Evolutionary conservation across 2,888 invertebrate species (phyloP).

Genomic region (Eutolmus rufibarbis): DNA sequence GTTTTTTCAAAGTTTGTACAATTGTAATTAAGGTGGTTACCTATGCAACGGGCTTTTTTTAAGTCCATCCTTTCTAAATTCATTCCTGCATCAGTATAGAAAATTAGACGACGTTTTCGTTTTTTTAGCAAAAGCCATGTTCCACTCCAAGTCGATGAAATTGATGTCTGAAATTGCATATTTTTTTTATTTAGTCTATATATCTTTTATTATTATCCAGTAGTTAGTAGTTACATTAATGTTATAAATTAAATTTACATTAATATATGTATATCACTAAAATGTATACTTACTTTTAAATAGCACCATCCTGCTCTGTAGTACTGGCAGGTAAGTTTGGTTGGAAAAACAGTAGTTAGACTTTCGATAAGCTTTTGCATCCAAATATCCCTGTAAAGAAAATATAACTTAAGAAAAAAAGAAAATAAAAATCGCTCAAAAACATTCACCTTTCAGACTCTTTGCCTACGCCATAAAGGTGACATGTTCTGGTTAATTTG

Average conservation of each 20-base stretch:
- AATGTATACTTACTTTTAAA: constrained; percentile 67
- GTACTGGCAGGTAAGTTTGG: constrained; percentile 74
- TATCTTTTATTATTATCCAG: too few relatives aligned
- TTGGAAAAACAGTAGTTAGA: constrained; percentile 72
- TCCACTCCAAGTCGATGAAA: constrained; percentile 78
- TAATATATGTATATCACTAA: too few relatives aligned
- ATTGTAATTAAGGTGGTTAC: constrained; percentile 58
- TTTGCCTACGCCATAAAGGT: constrained; percentile 62
- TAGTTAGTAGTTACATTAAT: too few relatives aligned
- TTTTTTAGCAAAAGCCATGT: constrained; percentile 81
- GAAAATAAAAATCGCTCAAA: background rate
- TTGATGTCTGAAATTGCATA: constrained; percentile 67
- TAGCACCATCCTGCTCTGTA: constrained; percentile 84
- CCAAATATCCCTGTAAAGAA: constrained; percentile 69
- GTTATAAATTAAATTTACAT: too few relatives aligned
- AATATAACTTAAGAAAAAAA: constrained; percentile 48
- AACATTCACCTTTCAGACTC: constrained; percentile 56
- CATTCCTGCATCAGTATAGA: constrained; percentile 59
- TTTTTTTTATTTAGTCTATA: background rate
- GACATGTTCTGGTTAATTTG: constrained; percentile 58
- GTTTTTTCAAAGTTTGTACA: background rate
- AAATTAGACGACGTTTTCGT: constrained; percentile 66
- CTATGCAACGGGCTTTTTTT: constrained; percentile 80
- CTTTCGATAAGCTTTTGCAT: constrained; percentile 81
- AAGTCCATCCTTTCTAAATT: constrained; percentile 74